Conservation (phyloP, 1,140 invertebrate genomes). For the Spodoptera litura region DNA sequence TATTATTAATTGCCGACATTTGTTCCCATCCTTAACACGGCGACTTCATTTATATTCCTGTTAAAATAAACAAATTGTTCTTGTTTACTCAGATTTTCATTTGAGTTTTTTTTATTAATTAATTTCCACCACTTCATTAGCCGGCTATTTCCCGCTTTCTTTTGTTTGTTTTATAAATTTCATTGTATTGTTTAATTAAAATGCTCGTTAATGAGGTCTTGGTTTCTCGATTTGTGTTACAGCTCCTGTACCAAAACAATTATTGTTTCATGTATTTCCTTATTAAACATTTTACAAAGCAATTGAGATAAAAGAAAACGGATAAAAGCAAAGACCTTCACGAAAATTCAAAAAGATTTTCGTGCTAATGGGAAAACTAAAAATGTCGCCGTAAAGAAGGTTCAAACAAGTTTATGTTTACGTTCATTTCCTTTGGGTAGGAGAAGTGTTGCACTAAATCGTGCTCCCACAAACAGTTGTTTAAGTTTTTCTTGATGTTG, state of each 20-base stretch:
- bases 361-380: conserved; percentile 12
- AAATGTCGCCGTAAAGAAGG: neutral
- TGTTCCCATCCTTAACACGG: too few relatives aligned
- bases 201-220: conserved; percentile 17
- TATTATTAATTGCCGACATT: too few relatives aligned
- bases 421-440: conserved; percentile 17
- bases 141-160: conserved; percentile 28
- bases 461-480: conserved; percentile 11
- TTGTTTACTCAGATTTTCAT: conserved; percentile 44
- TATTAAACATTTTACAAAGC: neutral
- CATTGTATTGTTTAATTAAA: conserved; percentile 25
- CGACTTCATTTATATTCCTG: conserved; percentile 9
- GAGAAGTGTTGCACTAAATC: conserved; percentile 4
- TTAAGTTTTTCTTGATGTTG: conserved; percentile 30
- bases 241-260: neutral
- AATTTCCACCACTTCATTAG: conserved; percentile 33
- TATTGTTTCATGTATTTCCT: neutral
- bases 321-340: neutral
- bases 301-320: neutral
- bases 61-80: conserved; percentile 32
- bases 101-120: conserved; percentile 30
- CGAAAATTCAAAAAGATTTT: neutral
- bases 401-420: conserved; percentile 19
- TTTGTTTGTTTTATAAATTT: conserved; percentile 27
- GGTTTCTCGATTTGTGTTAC: conserved; percentile 12